phyloP scores from a whole-genome alignment of 2,113 vertebrate species.

The Typhlomys cinereus region DNA sequence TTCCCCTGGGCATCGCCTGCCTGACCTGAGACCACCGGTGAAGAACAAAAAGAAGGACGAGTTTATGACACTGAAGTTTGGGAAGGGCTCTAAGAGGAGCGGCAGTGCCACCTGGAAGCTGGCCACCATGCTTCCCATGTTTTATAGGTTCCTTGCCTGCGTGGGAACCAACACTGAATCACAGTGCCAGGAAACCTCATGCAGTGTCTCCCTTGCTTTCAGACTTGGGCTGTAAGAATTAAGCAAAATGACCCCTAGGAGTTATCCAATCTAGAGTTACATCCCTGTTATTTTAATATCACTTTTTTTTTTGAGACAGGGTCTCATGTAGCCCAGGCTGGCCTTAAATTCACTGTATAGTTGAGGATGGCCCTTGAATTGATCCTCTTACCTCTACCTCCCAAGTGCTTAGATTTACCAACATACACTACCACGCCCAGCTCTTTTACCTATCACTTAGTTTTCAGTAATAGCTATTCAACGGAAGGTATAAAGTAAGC shows the following conservation, averaged over 20 bases:
- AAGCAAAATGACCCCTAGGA: slow-evolving; percentile 11
- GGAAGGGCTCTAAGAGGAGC: neutral
- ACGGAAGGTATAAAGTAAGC: neutral
- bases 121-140: neutral
- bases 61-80: neutral
- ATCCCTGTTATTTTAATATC: neutral
- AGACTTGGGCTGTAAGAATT: neutral
- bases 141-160: neutral
- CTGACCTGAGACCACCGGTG: slow-evolving; percentile 46
- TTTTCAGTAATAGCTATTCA: neutral
- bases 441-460: neutral
- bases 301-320: neutral
- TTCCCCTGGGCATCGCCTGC: slow-evolving; percentile 50
- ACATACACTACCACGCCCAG: neutral
- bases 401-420: neutral
- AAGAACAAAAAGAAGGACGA: slow-evolving; percentile 1
- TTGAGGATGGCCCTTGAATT: neutral
- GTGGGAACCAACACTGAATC: neutral
- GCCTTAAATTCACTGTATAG: neutral
- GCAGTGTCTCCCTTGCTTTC: neutral
- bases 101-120: neutral
- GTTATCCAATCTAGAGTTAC: neutral
- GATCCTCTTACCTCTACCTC: neutral
- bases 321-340: neutral
- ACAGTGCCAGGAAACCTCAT: slow-evolving; percentile 31